These are phyloP conservation scores for Chelon auratus DNA, from an alignment of 2,797 vertebrate genomes.

Conservation along the genomic window DNA sequence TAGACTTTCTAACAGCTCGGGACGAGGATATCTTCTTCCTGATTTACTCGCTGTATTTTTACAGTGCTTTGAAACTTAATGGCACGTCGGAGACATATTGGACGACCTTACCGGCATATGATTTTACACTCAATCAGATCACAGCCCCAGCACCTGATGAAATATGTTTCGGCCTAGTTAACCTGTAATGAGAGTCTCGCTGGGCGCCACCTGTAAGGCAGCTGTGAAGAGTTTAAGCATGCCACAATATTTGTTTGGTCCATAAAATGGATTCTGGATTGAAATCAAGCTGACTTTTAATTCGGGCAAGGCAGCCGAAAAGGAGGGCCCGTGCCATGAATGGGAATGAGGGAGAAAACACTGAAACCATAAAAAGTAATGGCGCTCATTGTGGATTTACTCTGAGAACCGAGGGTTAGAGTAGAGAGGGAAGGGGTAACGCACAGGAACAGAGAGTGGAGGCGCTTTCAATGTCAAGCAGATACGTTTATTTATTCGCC, in stretches of 20 bases:
- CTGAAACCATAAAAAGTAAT: constrained; percentile 45
- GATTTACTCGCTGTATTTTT: constrained; percentile 70
- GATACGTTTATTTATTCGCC: not conserved
- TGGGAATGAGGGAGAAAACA: constrained; percentile 39
- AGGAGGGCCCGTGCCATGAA: constrained; percentile 26
- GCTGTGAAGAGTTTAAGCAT: constrained; percentile 10
- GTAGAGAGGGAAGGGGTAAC: constrained; percentile 4
- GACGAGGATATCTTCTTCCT: constrained; percentile 59
- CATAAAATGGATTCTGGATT: constrained; percentile 39
- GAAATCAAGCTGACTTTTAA: constrained; percentile 41
- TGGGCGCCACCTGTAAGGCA: constrained; percentile 28
- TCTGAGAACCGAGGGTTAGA: constrained; percentile 10
- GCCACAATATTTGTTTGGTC: constrained; percentile 2
- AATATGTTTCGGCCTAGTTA: constrained; percentile 53
- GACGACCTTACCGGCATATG: constrained; percentile 56
- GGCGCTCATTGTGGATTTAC: constrained; percentile 13
- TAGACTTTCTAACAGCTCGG: constrained; percentile 55
- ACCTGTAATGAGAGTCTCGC: constrained; percentile 39
- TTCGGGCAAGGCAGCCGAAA: constrained; percentile 36
- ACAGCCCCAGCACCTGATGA: constrained; percentile 40
- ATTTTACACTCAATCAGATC: constrained; percentile 65
- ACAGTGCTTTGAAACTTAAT: constrained; percentile 60
- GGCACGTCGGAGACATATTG: constrained; percentile 55
- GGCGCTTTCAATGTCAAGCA: not conserved
- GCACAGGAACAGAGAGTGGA: not conserved